Conservation (phyloP, 2,797 vertebrate species). For the Cercopithecus diana region DNA sequence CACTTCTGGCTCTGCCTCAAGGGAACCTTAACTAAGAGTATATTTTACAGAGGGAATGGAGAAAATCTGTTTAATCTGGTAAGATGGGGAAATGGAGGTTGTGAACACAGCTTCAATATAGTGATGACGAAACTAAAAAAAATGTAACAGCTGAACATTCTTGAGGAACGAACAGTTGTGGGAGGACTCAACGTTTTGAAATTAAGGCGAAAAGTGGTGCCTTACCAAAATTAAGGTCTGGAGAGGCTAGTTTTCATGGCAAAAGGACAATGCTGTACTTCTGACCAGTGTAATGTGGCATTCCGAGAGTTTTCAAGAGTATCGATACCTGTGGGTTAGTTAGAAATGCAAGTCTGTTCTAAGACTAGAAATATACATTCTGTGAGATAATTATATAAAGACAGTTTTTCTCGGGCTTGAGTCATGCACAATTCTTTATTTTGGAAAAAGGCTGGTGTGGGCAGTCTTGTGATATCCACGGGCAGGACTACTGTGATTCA, state of each 20-base stretch:
- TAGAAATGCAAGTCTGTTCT: not conserved
- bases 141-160: not conserved
- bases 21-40: not conserved
- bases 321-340: not conserved
- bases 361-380: not conserved
- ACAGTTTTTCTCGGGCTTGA: not conserved
- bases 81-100: not conserved
- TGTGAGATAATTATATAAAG: not conserved
- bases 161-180: not conserved
- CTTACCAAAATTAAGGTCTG: not conserved
- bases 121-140: not conserved
- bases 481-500: not conserved
- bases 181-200: not conserved
- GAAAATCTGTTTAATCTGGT: not conserved
- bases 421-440: not conserved
- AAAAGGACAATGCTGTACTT: not conserved
- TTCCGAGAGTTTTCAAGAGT: not conserved
- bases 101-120: not conserved
- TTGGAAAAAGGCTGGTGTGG: not conserved
- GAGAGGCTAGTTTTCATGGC: not conserved
- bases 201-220: not conserved
- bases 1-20: not conserved
- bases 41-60: not conserved
- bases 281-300: not conserved
- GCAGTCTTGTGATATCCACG: not conserved